Evolutionary conservation across 2,888 invertebrate species (phyloP), one percentile per base, ranked within the genome.

Genomic region (Cheilosia urbana): DNA sequence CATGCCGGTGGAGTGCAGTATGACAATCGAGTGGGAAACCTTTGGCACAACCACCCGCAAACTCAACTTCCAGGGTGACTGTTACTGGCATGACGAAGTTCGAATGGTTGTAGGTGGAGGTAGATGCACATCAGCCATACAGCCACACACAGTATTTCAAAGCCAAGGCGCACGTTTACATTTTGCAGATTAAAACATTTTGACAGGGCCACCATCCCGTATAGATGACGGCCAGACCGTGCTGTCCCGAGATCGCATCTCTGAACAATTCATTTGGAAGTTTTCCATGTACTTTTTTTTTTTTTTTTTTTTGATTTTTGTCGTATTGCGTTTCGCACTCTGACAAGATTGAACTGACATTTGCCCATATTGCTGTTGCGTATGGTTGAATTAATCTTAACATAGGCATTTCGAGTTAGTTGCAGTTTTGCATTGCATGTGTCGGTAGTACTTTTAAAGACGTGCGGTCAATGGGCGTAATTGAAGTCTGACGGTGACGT

Each of bases 311-410:
- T 3, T 13, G 75, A 69, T 55, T 69, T 66, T 80, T 80, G 84
- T 80, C 84, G 65, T 60, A 65, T 84, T 84, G 58, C 69, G 75
- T 80, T 84, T 75, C 80, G 60, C 69, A 75, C 69, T 15, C 80
- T 75, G 75, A 51, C 75, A 75, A 65, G 69, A 84, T 75, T 60
- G 55, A 49, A 80, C 17, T 80, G 84, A 84, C 84, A 60, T 63
- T 30, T 55, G 53, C 24, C 60, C 62, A 78, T 73, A 78, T 79
- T 71, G 80, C 45, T 34, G 80, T 24, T 69, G 65, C 80, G 30
- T 30, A 71, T 13, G 55, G 75, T 75, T 84, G 63, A 84, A 84
- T 84, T 80, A 75, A 84, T 75, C 75, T 60, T 51, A 71, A 80
- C 80, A 75, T 71, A 47, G 45, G 42, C 80, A 60, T 47, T 60